phyloP scores from a whole-genome alignment of 1,140 invertebrate species.

The Conopomorpha cramerella region DNA sequence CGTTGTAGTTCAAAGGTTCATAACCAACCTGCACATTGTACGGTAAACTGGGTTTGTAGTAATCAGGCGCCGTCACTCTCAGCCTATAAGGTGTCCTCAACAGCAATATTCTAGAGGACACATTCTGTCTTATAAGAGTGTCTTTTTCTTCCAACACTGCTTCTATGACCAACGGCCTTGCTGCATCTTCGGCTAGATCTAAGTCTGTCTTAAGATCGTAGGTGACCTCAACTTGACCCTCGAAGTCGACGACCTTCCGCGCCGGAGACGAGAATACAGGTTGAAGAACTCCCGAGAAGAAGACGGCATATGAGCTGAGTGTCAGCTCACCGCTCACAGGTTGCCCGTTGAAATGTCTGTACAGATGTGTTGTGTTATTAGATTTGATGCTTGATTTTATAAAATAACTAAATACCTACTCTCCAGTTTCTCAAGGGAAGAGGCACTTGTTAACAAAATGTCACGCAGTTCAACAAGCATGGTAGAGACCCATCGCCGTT shows the following conservation, averaged over 20 bases:
- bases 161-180: conserved; percentile 75
- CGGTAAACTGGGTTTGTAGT: conserved; percentile 85
- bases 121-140: conserved; percentile 82
- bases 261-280: conserved; percentile 74
- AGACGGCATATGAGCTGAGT: conserved; percentile 75
- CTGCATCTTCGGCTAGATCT: conserved; percentile 76
- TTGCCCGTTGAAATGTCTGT: conserved; percentile 69
- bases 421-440: too few species aligned
- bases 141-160: conserved; percentile 80
- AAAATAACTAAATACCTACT: too few species aligned
- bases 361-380: conserved; percentile 7
- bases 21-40: conserved; percentile 80
- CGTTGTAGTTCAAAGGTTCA: too few species aligned
- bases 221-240: conserved; percentile 76
- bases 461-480: too few species aligned
- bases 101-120: conserved; percentile 71
- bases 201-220: conserved; percentile 72
- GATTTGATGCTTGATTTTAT: too few species aligned
- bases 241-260: conserved; percentile 80
- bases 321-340: conserved; percentile 81
- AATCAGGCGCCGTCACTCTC: conserved; percentile 78
- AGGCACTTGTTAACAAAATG: too few species aligned
- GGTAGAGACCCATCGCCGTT: too few species aligned
- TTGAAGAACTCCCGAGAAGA: conserved; percentile 77
- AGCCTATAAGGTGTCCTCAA: conserved; percentile 84